Evolutionary conservation across 2,888 invertebrate genomes (phyloP), one percentile per base, ranked within the genome.

Genomic region (Boloria selene): DNA sequence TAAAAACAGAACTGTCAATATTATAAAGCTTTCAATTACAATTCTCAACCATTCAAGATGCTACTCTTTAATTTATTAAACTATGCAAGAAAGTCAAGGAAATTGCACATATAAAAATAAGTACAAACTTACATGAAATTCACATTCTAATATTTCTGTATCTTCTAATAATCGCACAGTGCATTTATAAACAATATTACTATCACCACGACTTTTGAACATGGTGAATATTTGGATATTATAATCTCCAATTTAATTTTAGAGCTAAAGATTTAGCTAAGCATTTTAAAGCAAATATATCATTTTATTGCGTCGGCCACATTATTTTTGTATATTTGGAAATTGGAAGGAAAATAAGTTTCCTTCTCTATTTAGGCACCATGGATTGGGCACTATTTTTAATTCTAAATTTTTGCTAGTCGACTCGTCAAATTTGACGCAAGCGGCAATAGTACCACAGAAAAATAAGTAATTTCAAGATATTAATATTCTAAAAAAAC

Each of bases 121-220:
- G 22, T 47, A 61, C 70, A 54, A 52, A 89, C 92, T 86, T 73
- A 92, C 92, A 77, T 97, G 97, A 93, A 97, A 97, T 94, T 97
- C 97, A 87, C 97, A 97, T 93, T 98, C 97, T 82, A 98, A 93
- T 81, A 97, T 96, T 93, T 98, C 97, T 75, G 96, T 95, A 92
- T 98, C 97, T 90, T 97, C 97, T 80, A 98, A 93, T 74, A 98
- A 94, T 80, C 97, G 94, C 78, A 98, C 96, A 77, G 97, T 97
- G 87, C 97, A 96, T 93, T 96, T 96, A 92, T 95, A 95, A 89
- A 95, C 95, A 90, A 95, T 94, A 93, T 96, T 96, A 90, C 95
- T 94, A 93, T 96, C 96, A 90, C 95, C 95, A 91, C 95, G 95
- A 83, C 93, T 94, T 83, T 90, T 93, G 77, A 94, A 93, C 94